Evolutionary conservation across 2,888 invertebrate species (phyloP).

Genomic region (Lomographa bimaculata): DNA sequence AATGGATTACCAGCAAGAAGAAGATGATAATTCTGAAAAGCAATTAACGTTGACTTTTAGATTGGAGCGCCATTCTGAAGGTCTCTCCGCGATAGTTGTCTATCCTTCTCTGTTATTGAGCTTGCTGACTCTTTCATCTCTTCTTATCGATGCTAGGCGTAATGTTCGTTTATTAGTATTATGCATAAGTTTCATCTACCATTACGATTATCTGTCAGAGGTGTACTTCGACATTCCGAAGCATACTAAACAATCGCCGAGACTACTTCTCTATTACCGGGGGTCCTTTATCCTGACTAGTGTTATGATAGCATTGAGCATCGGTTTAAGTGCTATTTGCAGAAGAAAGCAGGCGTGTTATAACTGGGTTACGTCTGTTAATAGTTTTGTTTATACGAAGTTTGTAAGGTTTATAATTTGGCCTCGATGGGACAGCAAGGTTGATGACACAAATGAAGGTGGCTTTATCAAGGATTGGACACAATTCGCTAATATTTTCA

Average conservation of each 20-base stretch:
- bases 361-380: conserved; percentile 10
- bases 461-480: conserved; percentile 21
- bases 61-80: conserved; percentile 27
- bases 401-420: conserved; percentile 12
- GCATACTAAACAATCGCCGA: conserved; percentile 28
- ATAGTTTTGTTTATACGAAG: conserved; percentile 16
- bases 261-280: conserved; percentile 29
- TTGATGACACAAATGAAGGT: not conserved
- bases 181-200: conserved; percentile 32
- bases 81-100: conserved; percentile 29
- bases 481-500: too few relatives aligned
- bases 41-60: conserved; percentile 26
- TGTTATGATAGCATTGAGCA: conserved; percentile 13
- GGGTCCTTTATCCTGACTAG: conserved; percentile 31
- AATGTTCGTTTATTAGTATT: conserved; percentile 26
- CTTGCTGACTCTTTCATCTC: conserved; percentile 25
- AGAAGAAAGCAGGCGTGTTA: conserved; percentile 6
- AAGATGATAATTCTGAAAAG: conserved; percentile 7
- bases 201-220: conserved; percentile 30
- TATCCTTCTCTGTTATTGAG: conserved; percentile 30
- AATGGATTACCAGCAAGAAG: conserved; percentile 16
- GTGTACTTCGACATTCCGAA: conserved; percentile 26
- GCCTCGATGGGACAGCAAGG: conserved; percentile 15
- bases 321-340: conserved; percentile 15
- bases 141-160: conserved; percentile 25